These are phyloP conservation scores for Zaprionus davidi DNA, from an alignment of 1,140 invertebrate genomes.

Conservation along the genomic window DNA sequence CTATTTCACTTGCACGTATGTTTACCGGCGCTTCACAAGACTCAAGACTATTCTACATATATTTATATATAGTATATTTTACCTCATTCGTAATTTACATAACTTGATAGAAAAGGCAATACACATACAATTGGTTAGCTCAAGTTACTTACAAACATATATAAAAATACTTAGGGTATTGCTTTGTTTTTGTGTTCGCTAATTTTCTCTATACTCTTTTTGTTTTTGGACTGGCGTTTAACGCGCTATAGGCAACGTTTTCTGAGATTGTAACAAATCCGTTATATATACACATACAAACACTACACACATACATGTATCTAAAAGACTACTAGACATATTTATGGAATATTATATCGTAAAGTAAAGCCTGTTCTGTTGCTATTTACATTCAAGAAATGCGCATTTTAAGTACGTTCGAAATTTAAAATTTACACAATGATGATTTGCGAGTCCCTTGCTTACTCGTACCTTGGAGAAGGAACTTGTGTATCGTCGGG, in stretches of 20 bases:
- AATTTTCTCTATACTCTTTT: conserved; percentile 19
- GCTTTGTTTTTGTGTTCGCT: not conserved
- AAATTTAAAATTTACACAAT: conserved; percentile 37
- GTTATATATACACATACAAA: conserved; percentile 7
- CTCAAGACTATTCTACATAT: conserved; percentile 23
- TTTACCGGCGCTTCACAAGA: conserved; percentile 61
- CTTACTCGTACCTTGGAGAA: conserved; percentile 16
- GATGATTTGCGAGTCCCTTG: conserved; percentile 26
- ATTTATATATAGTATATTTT: conserved; percentile 15
- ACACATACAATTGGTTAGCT: conserved; percentile 20
- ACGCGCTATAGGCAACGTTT: conserved; percentile 45
- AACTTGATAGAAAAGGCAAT: conserved; percentile 45
- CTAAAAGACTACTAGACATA: conserved; percentile 20
- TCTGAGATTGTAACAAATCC: conserved; percentile 44
- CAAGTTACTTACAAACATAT: conserved; percentile 39
- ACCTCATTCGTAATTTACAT: conserved; percentile 64
- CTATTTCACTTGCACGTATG: conserved; percentile 76
- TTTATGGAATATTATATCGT: conserved; percentile 30
- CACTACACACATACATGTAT: conserved; percentile 13
- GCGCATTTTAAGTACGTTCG: conserved; percentile 50
- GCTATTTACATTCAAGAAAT: conserved; percentile 52
- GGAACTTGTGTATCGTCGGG: conserved; percentile 22
- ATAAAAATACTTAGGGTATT: conserved; percentile 38
- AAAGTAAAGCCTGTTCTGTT: conserved; percentile 30
- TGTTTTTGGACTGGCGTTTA: conserved; percentile 44